phyloP scores from a whole-genome alignment of 2,888 invertebrate genomes.

The Cremastinae sp. region DNA sequence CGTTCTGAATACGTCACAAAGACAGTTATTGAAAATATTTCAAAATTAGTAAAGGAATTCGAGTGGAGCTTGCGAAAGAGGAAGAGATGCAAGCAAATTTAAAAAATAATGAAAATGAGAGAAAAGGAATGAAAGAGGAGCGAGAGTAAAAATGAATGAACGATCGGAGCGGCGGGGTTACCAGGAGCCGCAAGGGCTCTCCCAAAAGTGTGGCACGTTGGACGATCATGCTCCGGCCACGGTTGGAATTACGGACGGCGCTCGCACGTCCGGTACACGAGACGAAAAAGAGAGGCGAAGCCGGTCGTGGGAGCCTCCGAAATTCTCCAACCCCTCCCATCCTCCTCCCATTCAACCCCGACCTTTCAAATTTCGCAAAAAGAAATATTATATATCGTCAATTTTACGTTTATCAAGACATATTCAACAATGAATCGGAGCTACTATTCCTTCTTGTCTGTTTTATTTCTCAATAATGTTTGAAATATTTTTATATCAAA shows the following conservation, averaged over 20 bases:
- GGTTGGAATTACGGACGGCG: constrained; percentile 48
- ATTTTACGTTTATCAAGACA: constrained; percentile 5
- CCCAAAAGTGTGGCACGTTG: constrained; percentile 38
- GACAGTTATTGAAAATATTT: too few relatives aligned
- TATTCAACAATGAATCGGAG: constrained; percentile 7
- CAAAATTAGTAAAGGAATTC: too few relatives aligned
- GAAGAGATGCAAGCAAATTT: constrained; percentile 7
- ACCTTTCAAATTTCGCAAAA: constrained; percentile 10
- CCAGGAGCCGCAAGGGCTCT: constrained; percentile 42
- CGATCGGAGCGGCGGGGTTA: constrained; percentile 38
- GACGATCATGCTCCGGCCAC: constrained; percentile 30
- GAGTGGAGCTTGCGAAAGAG: constrained; percentile 19
- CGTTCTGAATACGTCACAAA: too few relatives aligned
- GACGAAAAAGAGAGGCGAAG: constrained; percentile 31
- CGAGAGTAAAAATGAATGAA: constrained; percentile 45
- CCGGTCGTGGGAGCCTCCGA: constrained; percentile 51
- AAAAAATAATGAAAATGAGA: constrained; percentile 10
- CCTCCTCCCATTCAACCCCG: constrained; percentile 41
- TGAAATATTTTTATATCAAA: too few relatives aligned
- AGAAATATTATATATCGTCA: constrained; percentile 21
- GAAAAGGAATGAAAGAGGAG: constrained; percentile 3
- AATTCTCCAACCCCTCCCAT: constrained; percentile 36
- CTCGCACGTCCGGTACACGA: constrained; percentile 55
- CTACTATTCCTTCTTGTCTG: too few relatives aligned
- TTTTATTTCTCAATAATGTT: too few relatives aligned